These are phyloP conservation scores for Eleginops maclovinus DNA, from an alignment of 2,113 vertebrate species.

Conservation along the genomic window DNA sequence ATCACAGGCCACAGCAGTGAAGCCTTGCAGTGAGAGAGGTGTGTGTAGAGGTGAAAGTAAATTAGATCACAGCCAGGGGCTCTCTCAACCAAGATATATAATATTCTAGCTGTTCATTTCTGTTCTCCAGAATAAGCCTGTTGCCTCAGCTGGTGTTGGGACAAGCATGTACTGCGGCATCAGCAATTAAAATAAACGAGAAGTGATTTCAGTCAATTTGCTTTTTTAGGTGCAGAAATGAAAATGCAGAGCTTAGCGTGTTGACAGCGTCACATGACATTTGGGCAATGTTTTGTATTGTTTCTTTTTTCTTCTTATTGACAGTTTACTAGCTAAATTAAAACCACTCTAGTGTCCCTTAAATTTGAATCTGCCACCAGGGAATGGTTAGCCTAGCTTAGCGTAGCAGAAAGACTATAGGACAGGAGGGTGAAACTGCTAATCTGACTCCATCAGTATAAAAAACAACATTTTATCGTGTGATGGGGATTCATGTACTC, in stretches of 20 bases:
- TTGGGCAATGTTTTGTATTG: too few relatives aligned
- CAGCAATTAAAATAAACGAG: not conserved
- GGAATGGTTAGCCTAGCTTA: too few relatives aligned
- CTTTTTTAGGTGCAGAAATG: not conserved
- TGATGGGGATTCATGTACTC: too few relatives aligned
- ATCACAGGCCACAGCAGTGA: slow-evolving; percentile 43
- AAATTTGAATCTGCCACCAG: too few relatives aligned
- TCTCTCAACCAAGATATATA: slow-evolving; percentile 8
- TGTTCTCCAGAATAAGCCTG: slow-evolving; percentile 17
- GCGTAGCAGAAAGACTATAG: too few relatives aligned
- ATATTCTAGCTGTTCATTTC: not conserved
- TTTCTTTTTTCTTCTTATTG: too few relatives aligned
- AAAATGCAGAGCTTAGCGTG: not conserved
- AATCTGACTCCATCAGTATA: too few relatives aligned
- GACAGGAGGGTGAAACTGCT: too few relatives aligned
- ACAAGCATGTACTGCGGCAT: slow-evolving; percentile 7
- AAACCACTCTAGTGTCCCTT: too few relatives aligned
- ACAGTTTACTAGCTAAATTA: too few relatives aligned
- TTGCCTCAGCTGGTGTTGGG: slow-evolving; percentile 11
- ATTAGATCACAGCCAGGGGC: slow-evolving; percentile 27
- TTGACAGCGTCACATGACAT: not conserved
- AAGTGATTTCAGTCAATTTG: not conserved
- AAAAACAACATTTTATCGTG: too few relatives aligned
- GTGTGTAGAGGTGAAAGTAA: slow-evolving; percentile 38
- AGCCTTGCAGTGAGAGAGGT: slow-evolving; percentile 11